Evolutionary conservation across 2,797 vertebrate species (phyloP).

Genomic region (Poliocrania exsul): DNA sequence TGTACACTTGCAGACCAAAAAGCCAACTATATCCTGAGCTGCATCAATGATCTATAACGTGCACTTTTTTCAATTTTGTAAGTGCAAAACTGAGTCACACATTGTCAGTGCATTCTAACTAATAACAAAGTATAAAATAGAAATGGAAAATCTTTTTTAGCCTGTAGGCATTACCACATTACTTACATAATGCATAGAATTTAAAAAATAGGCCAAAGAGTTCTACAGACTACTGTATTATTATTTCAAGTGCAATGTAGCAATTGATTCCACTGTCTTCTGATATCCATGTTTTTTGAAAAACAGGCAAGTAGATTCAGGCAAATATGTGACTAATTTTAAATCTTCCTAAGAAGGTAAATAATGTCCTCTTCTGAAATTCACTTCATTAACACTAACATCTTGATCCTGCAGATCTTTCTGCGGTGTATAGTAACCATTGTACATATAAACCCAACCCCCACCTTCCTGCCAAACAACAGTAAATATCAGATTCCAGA

Average conservation of each 20-base stretch:
- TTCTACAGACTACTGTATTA: neutral
- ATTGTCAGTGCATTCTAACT: neutral
- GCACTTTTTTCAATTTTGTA: neutral
- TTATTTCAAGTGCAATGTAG: neutral
- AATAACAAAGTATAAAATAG: neutral
- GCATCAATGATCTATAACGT: neutral
- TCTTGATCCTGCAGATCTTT: neutral
- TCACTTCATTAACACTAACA: neutral
- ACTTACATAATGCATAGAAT: neutral
- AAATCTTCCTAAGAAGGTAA: neutral
- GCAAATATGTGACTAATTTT: neutral
- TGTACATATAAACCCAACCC: neutral
- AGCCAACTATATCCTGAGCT: neutral
- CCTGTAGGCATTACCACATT: neutral
- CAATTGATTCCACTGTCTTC: neutral
- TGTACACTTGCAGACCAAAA: neutral
- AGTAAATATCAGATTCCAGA: constrained; percentile 22
- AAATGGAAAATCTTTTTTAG: neutral
- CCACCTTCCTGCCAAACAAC: neutral
- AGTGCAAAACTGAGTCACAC: neutral
- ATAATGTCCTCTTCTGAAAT: neutral
- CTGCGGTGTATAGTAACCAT: neutral
- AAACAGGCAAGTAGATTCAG: neutral
- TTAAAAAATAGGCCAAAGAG: neutral
- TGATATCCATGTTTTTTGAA: neutral